Evolutionary conservation across 2,888 invertebrate genomes (phyloP), one percentile per base, ranked within the genome.

Genomic region (Steinernema scapterisci): DNA sequence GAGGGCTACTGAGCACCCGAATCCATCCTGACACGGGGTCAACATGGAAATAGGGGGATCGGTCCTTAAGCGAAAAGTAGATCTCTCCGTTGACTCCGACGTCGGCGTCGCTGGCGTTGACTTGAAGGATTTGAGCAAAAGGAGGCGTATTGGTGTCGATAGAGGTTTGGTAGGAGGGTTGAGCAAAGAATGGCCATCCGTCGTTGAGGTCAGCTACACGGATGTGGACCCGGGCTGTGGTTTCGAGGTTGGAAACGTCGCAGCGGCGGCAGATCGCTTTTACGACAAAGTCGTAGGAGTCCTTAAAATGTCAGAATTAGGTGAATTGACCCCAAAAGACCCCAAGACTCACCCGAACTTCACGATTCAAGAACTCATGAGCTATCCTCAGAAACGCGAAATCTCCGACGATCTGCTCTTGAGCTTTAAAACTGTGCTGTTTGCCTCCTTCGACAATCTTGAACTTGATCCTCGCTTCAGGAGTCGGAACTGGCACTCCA

Each of bases 51-150:
- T 92, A 92, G 86, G 93, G 92, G 19, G 73, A 76, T 27, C 73
- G 74, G 63, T 80, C 78, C 25, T 76, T 76, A 85, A 97, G 92
- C 88, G 94, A 95, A 89, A 96, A 97, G 89, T 97, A 97, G 83
- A 97, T 94, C 90, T 97, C 95, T 0, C 96, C 95, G 89, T 97
- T 97, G 84, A 94, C 91, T 1, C 97, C 97, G 45, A 94, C 90
- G 89, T 99, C 97, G 2, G 97, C 96, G 89, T 99, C 97, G 86
- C 95, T 95, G 0, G 97, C 97, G 45, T 92, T 88, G 13, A 91
- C 89, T 78, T 86, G 86, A 5, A 88, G 80, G 27, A 86, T 75
- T 27, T 80, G 75, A 2, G 83, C 76, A 72, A 84, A 81, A 27
- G 79, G 74, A 5, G 81, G 78, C 9, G 75, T 74, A 80, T 82